Percentiles rank a stretch among this genome's conserved stretches.
These are phyloP conservation scores for Sebastes ruberrimus DNA, from an alignment of 2,797 vertebrate genomes.

Conservation along the genomic window DNA sequence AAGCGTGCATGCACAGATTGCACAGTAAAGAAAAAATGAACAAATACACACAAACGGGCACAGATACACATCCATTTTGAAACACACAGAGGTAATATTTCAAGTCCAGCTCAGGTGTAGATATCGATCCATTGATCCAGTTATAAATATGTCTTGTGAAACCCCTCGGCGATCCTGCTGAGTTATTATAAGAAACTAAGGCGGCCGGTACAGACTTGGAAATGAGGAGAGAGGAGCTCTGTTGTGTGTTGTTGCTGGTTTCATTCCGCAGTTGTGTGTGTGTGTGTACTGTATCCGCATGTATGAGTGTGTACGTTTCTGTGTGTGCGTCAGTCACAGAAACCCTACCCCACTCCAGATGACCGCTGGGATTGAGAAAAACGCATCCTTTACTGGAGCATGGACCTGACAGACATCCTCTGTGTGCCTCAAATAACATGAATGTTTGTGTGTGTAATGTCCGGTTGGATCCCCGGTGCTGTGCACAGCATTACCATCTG, in stretches of 20 bases:
- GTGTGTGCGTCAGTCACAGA: background rate
- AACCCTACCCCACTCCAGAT: slow-evolving; percentile 18
- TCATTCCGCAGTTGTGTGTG: background rate
- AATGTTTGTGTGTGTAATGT: background rate
- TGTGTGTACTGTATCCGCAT: background rate
- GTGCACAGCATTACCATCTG: slow-evolving; percentile 10
- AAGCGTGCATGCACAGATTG: background rate
- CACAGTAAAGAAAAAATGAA: background rate
- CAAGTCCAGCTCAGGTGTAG: background rate
- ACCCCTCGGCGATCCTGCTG: slow-evolving; percentile 14
- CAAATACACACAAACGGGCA: background rate
- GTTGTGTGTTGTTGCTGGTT: background rate
- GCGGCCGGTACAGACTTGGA: slow-evolving; percentile 16
- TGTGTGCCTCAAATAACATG: slow-evolving; percentile 14
- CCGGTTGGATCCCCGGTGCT: background rate
- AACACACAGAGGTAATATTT: background rate
- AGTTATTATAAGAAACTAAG: slow-evolving; percentile 50
- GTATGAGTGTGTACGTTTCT: background rate
- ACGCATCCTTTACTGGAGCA: background rate
- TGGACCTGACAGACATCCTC: slow-evolving; percentile 20
- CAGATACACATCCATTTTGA: background rate
- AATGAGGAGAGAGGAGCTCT: slow-evolving; percentile 1
- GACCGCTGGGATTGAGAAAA: slow-evolving; percentile 12
- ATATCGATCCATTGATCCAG: slow-evolving; percentile 44
- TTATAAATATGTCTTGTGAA: slow-evolving; percentile 44